These are phyloP conservation scores for Oostethus manadensis DNA, from an alignment of 2,113 vertebrate genomes.

Conservation along the genomic window DNA sequence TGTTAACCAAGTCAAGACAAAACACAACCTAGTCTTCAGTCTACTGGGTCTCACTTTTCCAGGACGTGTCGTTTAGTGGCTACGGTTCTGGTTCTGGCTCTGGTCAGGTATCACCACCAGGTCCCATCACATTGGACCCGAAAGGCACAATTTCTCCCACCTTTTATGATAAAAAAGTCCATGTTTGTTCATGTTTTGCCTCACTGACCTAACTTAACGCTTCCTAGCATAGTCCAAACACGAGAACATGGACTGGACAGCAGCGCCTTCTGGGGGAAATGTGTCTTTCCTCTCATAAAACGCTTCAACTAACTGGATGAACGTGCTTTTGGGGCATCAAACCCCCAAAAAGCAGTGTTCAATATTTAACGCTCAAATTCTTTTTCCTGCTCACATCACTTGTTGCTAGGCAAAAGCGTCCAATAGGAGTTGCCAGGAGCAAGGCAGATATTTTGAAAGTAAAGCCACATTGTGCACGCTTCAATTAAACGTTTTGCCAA, in stretches of 20 bases:
- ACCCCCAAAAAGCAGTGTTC: neutral
- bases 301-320: constrained; percentile 46
- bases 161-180: constrained; percentile 8
- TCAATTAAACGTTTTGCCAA: too few relatives aligned
- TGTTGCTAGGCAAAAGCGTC: neutral
- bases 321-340: constrained; percentile 11
- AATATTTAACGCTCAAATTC: neutral
- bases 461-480: too few relatives aligned
- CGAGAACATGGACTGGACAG: constrained; percentile 49
- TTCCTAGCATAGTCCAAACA: neutral
- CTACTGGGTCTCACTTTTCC: constrained; percentile 44
- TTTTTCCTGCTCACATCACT: neutral
- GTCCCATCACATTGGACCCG: constrained; percentile 30
- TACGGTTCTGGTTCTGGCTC: constrained; percentile 47
- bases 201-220: constrained; percentile 1
- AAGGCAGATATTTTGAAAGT: too few relatives aligned
- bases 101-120: constrained; percentile 55
- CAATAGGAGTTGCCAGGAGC: neutral
- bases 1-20: neutral
- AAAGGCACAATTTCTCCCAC: constrained; percentile 63
- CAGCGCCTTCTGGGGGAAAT: constrained; percentile 55
- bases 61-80: constrained; percentile 67
- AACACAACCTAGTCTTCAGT: neutral
- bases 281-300: constrained; percentile 59
- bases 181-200: constrained; percentile 34